Evolutionary conservation across 2,888 invertebrate species (phyloP), one percentile per base, ranked within the genome.

Genomic region (Nemotelus nigrinus): DNA sequence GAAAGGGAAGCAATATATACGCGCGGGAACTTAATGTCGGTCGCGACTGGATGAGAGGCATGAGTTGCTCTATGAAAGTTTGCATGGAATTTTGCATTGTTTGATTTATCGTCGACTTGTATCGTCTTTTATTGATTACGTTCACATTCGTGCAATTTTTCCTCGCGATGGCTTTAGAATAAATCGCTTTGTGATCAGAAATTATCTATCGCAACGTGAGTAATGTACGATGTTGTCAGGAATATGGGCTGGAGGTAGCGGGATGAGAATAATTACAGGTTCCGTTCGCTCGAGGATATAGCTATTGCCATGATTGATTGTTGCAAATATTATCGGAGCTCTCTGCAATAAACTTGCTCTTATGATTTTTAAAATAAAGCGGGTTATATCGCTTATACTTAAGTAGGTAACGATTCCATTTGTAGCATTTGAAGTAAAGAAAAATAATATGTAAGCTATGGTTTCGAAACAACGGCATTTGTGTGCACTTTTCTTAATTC

Each of bases 21-120:
- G 43, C 39, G 43, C 65, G 45, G 47, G 50, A 25, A n/a, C 39
- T 2, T 10, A 48, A 50, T 41, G 70, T 55, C 70, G 70, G 10
- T 25, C 25, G 25, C 25, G 39, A 55, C 43, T 10, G 70, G 70
- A 70, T 70, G 55, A 55, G 25, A 25, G 8, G 43, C 55, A 70
- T 70, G 70, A 55, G 44, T 70, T 70, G 53, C 70, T 41, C 53
- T 53, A 70, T 70, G 55, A 70, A 70, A 70, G 70, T 2, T 3
- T 4, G 3, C 55, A 55, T 70, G 55, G 8, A 53, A 41, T 55
- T 70, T 55, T 55, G 10, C 6, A 6, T 57, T 48, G 3, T 58
- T 74, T 74, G 74, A 74, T 74, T 74, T 74, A 74, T 74, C 10
- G 60, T 48, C 3, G 74, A 48, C 63, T 74, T 60, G 60, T 74